Percentiles rank a stretch among this genome's conserved stretches.
phyloP scores from a whole-genome alignment of 2,113 vertebrate genomes.

The Cygnus buccinator region DNA sequence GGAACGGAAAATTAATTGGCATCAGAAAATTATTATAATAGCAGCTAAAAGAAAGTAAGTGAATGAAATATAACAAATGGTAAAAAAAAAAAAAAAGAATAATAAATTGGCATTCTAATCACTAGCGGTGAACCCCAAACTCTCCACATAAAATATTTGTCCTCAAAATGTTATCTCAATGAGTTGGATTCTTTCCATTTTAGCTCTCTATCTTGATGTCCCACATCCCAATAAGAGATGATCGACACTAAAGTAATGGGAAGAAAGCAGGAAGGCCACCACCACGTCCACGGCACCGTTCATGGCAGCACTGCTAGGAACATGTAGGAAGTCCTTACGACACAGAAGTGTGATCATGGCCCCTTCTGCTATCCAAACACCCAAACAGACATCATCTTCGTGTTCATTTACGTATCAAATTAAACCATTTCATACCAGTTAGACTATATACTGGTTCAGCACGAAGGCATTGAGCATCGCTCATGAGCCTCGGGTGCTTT shows the following conservation, averaged over 20 bases:
- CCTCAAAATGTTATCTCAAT: neutral
- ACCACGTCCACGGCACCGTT: too few relatives aligned
- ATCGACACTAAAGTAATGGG: neutral
- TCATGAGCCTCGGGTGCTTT: fast-evolving
- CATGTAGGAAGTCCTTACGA: fast-evolving
- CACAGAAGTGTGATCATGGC: fast-evolving
- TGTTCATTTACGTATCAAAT: neutral
- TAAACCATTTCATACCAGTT: neutral
- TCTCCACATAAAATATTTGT: neutral
- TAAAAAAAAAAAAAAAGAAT: neutral
- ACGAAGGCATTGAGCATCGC: fast-evolving
- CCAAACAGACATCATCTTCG: fast-evolving
- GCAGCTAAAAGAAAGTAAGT: neutral
- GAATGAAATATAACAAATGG: conserved; percentile 22
- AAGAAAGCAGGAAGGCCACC: neutral
- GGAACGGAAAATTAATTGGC: conserved; percentile 59
- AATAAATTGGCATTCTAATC: neutral
- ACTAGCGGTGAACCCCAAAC: neutral
- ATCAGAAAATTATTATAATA: conserved; percentile 9
- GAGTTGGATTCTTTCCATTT: conserved; percentile 14
- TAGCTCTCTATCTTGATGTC: neutral
- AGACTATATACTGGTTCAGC: neutral
- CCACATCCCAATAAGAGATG: neutral
- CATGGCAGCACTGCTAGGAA: neutral
- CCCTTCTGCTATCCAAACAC: neutral